Evolutionary conservation across 2,888 invertebrate species (phyloP).

Genomic region (Lymantria monacha): DNA sequence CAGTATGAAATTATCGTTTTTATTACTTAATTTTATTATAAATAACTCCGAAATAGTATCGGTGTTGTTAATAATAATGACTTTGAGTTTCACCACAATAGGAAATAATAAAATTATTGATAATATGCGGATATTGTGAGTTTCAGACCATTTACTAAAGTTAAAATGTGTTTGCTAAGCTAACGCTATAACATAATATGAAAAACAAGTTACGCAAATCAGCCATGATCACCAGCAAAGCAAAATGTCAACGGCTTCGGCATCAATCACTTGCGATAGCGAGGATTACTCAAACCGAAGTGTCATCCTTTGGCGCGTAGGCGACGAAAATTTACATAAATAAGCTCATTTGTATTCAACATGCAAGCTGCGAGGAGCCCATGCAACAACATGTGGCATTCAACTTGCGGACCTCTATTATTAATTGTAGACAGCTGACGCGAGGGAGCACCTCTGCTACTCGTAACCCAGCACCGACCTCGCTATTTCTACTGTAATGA

Average conservation of each 20-base stretch:
- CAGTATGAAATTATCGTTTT: too few species aligned
- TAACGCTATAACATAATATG: conserved; percentile 1
- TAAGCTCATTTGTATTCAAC: conserved; percentile 78
- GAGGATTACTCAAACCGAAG: conserved; percentile 64
- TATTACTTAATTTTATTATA: too few species aligned
- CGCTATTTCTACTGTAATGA: conserved; percentile 61
- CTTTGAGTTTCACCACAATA: too few species aligned
- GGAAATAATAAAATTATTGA: too few species aligned
- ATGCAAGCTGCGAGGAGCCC: conserved; percentile 65
- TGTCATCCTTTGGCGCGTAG: conserved; percentile 59
- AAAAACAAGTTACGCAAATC: conserved; percentile 32
- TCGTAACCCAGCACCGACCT: conserved; percentile 39
- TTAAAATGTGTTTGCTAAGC: too few species aligned
- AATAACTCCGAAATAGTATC: too few species aligned
- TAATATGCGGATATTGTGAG: too few species aligned
- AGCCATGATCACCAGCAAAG: conserved; percentile 44
- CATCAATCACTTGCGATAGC: conserved; percentile 74
- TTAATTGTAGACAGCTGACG: conserved; percentile 75
- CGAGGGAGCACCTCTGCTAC: conserved; percentile 51
- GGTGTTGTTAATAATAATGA: too few species aligned
- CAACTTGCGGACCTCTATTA: conserved; percentile 76
- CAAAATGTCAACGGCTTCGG: conserved; percentile 60
- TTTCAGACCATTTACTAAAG: too few species aligned
- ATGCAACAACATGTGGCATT: conserved; percentile 78
- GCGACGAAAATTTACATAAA: conserved; percentile 74